phyloP scores from a whole-genome alignment of 2,113 vertebrate species.

The Meleagris gallopavo region DNA sequence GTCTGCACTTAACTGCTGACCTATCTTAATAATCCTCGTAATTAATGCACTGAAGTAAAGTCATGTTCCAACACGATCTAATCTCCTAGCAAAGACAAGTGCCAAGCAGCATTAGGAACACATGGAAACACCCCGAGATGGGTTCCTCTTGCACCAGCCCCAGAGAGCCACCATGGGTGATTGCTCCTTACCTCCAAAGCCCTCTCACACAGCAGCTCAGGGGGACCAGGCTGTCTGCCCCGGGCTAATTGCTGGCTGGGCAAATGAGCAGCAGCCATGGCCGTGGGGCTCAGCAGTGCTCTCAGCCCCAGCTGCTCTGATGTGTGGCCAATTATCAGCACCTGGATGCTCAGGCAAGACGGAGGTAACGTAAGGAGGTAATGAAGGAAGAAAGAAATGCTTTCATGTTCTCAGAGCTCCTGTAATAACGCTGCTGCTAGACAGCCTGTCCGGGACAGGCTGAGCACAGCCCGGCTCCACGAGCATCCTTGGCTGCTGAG shows the following conservation, averaged over 20 bases:
- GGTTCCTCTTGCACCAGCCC: fast-evolving
- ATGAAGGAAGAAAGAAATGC: neutral
- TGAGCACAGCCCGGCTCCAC: neutral
- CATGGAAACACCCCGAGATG: neutral
- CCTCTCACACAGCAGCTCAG: fast-evolving
- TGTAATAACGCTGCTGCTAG: neutral
- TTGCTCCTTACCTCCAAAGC: neutral
- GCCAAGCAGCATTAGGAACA: conserved; percentile 17
- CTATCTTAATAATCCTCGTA: conserved; percentile 53
- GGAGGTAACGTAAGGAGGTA: neutral
- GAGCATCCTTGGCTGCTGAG: neutral
- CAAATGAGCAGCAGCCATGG: neutral
- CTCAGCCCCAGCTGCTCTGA: neutral
- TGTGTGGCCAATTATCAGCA: conserved; percentile 22
- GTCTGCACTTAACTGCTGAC: conserved; percentile 57
- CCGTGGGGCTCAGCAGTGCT: neutral
- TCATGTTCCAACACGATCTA: conserved; percentile 48
- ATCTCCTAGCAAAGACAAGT: neutral
- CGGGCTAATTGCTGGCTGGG: neutral
- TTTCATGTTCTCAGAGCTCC: neutral
- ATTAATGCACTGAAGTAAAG: conserved; percentile 34
- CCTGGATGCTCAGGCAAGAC: conserved; percentile 1
- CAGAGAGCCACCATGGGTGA: neutral
- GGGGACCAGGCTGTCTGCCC: neutral
- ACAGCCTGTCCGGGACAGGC: neutral